These are phyloP conservation scores for Lasioglossum figueresi DNA, from an alignment of 2,888 invertebrate genomes.

Conservation along the genomic window DNA sequence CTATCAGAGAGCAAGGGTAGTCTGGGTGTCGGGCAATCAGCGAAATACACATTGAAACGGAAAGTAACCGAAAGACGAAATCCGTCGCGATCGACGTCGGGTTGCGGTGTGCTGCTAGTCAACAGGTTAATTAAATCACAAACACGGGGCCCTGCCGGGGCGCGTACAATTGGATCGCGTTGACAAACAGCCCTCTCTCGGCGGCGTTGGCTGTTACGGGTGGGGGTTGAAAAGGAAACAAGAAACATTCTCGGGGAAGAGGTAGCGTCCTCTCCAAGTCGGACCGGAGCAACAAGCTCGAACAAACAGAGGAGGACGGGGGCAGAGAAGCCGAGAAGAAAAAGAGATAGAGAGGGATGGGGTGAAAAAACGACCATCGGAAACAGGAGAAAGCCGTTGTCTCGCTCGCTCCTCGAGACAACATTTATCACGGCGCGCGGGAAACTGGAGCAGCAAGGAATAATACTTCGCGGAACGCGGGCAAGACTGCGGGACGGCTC, in stretches of 20 bases:
- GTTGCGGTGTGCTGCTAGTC: neutral
- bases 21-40: neutral
- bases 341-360: neutral
- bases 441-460: conserved; percentile 1
- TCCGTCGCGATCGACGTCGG: neutral
- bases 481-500: conserved; percentile 21
- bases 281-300: conserved; percentile 10
- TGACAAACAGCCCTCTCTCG: conserved; percentile 1
- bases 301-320: neutral
- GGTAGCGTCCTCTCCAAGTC: neutral
- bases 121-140: conserved; percentile 4
- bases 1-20: neutral
- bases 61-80: neutral
- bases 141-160: neutral
- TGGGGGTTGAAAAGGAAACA: neutral
- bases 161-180: neutral
- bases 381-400: neutral
- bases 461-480: conserved; percentile 12
- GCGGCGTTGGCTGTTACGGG: neutral
- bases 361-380: neutral
- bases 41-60: neutral
- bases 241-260: neutral
- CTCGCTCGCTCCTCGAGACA: neutral
- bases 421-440: conserved; percentile 2
- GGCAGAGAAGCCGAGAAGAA: neutral